Conservation (phyloP, 2,797 vertebrate species). For the Hemitrygon akajei region DNA sequence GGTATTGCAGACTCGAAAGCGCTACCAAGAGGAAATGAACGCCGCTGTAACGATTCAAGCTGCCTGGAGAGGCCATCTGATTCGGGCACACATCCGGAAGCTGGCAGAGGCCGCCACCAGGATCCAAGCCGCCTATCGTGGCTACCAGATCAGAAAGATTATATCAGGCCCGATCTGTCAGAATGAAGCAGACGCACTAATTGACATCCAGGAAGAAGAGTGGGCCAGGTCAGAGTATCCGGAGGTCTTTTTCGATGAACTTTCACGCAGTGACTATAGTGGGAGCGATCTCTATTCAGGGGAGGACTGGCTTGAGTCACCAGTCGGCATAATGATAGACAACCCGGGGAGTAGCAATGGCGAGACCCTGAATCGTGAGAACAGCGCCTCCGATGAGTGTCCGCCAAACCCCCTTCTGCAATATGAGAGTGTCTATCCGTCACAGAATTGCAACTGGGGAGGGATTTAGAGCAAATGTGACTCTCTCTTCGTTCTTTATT, state of each 20-base stretch:
- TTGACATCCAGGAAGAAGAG: no score
- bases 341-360: background rate
- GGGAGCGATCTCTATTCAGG: background rate
- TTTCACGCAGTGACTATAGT: conserved; percentile 9
- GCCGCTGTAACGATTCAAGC: conserved; percentile 40
- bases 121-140: conserved; percentile 33
- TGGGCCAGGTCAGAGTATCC: background rate
- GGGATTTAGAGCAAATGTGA: conserved; percentile 16
- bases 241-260: background rate
- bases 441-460: conserved; percentile 19
- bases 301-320: conserved; percentile 13
- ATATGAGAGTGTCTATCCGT: background rate
- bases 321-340: background rate
- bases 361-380: background rate
- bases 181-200: background rate
- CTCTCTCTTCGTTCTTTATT: background rate
- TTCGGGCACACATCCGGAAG: conserved; percentile 35
- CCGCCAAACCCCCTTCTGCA: background rate
- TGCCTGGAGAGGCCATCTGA: conserved; percentile 42
- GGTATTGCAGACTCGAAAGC: conserved; percentile 1
- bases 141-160: conserved; percentile 27
- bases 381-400: no score
- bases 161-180: background rate
- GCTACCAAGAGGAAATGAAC: conserved; percentile 11
- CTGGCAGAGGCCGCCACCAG: conserved; percentile 20